Conservation (phyloP, 2,113 vertebrate genomes). For the Pardalotus punctatus region DNA sequence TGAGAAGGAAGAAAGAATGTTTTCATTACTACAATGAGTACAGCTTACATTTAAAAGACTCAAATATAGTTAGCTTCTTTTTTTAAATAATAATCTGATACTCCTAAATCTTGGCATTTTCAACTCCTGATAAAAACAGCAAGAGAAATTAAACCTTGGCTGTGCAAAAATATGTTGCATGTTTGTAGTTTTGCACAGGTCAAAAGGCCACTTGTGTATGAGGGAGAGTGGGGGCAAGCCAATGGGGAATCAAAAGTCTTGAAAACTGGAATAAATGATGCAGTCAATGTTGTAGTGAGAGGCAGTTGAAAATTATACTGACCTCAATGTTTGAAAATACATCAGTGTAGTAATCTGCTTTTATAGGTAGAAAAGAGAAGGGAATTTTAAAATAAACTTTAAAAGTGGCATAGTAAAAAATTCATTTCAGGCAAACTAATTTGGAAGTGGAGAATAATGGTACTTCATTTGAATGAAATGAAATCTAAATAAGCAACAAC, state of each 20-base stretch:
- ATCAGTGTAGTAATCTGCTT: neutral
- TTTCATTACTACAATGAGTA: neutral
- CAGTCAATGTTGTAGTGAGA: neutral
- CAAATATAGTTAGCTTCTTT: neutral
- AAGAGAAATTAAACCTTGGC: neutral
- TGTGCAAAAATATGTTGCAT: neutral
- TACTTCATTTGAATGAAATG: neutral
- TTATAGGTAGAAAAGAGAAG: neutral
- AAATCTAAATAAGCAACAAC: neutral
- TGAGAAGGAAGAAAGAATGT: neutral
- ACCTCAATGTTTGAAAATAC: neutral
- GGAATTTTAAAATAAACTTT: neutral
- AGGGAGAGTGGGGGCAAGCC: neutral
- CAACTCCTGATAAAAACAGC: neutral
- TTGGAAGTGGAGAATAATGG: neutral
- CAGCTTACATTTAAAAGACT: neutral
- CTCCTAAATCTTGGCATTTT: neutral
- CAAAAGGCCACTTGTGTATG: neutral
- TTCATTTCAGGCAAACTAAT: neutral
- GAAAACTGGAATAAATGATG: neutral
- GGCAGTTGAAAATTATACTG: neutral
- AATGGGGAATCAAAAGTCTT: neutral
- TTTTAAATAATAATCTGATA: neutral
- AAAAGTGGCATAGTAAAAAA: neutral
- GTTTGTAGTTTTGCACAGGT: neutral